Evolutionary conservation across 2,797 vertebrate species (phyloP), one percentile per base, ranked within the genome.

Genomic region (Pseudochromis fuscus): DNA sequence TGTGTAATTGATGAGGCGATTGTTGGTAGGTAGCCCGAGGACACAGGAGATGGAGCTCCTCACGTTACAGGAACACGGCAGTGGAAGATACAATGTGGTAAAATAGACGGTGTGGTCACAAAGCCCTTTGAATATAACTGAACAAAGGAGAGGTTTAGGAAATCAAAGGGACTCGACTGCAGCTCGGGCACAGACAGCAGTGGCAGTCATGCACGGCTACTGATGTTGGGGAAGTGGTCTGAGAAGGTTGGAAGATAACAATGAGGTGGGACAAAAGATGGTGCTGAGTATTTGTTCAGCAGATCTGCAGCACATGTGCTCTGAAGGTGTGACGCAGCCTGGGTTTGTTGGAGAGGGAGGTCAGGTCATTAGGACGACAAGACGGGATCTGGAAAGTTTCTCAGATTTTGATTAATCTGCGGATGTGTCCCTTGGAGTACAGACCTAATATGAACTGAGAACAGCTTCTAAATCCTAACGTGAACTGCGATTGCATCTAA

Each of bases 1-100:
- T 93, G 84, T 83, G 88, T 91, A 90, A 90, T 92, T 92, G 89
- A 94, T 91, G 86, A 91, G 87, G 62, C 56, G 74, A 85, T 88
- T 92, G 90, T 92, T 84, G 66, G 11, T 45, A 38, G 58, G 53
- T 60, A 77, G 80, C 82, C 81, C 18, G 28, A 81, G 88, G 88
- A 86, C 61, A 82, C 52, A 19, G 67, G 72, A 86, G 84, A 81
- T 68, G 1, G 33, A 76, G 58, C 64, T 76, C 53, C 82, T 94
- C 87, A 23, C 40, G 6, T 93, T 93, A 92, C 92, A 81, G 75
- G 69, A 85, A 84, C 67, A 61, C 75, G 67, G 53, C 66, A 24
- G 51, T 37, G 24, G 13, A 66, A 50, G 75, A 65, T 72, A 81
- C 77, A 69, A 77, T 51, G 71, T 51, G 21, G 50, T 31, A 33